Evolutionary conservation across 2,797 vertebrate species (phyloP), one percentile per base, ranked within the genome.

Genomic region (Leptodactylus fallax): DNA sequence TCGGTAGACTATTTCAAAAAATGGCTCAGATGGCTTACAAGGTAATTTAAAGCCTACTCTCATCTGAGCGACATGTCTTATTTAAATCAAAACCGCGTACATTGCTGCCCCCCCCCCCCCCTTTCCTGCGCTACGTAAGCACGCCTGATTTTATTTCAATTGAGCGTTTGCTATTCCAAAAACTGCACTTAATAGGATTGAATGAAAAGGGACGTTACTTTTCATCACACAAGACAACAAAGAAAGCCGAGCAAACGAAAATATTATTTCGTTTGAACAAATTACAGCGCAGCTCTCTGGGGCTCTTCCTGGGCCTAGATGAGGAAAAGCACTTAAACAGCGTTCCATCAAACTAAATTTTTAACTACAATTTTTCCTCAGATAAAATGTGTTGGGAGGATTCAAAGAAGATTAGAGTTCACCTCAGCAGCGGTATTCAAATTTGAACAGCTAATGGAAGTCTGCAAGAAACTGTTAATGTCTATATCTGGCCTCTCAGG

Each of bases 211-310:
- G 95, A 95, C 95, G 94, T 95, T 95, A 94, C 95, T 95, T 95
- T 95, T 95, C 94, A 96, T 95, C 95, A 93, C 93, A 93, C 87
- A 86, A 95, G 93, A 95, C 95, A 95, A 95, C 95, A 96, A 95
- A 96, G 95, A 95, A 95, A 95, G 93, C 92, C 87, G 86, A 94
- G 94, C 93, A 96, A 95, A 95, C 86, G 91, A 95, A 96, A 95
- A 95, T 95, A 95, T 96, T 96, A 95, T 95, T 95, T 96, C 92
- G 58, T 95, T 94, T 94, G 95, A 95, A 95, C 94, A 95, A 95
- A 96, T 95, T 95, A 95, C 93, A 92, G 94, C 93, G 92, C 91
- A 92, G 91, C 93, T 95, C 94, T 94, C 94, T 93, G 91, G 95
- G 94, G 93, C 90, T 90, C 92, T 94, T 94, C 94, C 93, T 88